Percentiles rank a stretch among this genome's conserved stretches.
Conservation (phyloP, 2,113 vertebrate genomes). For the Charadrius vociferus region DNA sequence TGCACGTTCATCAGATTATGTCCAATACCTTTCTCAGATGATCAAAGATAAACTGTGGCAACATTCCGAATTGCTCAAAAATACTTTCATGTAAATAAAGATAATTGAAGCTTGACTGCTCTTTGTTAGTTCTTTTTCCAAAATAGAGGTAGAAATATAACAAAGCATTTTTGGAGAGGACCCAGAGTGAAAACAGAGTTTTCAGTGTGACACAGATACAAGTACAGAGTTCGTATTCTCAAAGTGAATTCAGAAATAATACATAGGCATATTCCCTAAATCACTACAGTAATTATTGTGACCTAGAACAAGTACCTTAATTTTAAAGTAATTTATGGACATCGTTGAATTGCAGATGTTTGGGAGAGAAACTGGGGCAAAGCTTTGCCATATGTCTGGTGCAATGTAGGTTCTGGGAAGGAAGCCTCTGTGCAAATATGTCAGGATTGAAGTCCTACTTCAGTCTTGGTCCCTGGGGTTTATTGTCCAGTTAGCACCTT, state of each 20-base stretch:
- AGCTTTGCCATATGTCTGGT: not conserved
- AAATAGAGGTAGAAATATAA: not conserved
- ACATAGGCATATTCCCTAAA: conserved; percentile 44
- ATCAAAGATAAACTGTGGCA: not conserved
- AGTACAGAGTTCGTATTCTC: not conserved
- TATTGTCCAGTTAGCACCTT: not conserved
- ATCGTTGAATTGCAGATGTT: not conserved
- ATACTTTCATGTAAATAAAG: not conserved
- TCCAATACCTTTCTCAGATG: not conserved
- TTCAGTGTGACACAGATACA: conserved; percentile 25
- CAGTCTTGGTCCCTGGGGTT: not conserved
- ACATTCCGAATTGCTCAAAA: not conserved
- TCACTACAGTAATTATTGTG: conserved; percentile 42
- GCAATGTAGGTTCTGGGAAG: not conserved
- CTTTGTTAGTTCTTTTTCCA: not conserved
- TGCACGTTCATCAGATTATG: not conserved
- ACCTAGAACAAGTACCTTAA: conserved; percentile 24
- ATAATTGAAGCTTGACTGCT: fast-evolving
- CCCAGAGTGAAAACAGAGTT: not conserved
- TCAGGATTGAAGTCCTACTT: not conserved
- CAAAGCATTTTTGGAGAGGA: not conserved
- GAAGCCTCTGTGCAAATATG: not conserved
- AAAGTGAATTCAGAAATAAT: not conserved
- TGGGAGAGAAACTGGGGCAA: conserved; percentile 22
- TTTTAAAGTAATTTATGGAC: conserved; percentile 15